Conservation (phyloP, 2,888 invertebrate genomes). For the Odontocerum albicorne region DNA sequence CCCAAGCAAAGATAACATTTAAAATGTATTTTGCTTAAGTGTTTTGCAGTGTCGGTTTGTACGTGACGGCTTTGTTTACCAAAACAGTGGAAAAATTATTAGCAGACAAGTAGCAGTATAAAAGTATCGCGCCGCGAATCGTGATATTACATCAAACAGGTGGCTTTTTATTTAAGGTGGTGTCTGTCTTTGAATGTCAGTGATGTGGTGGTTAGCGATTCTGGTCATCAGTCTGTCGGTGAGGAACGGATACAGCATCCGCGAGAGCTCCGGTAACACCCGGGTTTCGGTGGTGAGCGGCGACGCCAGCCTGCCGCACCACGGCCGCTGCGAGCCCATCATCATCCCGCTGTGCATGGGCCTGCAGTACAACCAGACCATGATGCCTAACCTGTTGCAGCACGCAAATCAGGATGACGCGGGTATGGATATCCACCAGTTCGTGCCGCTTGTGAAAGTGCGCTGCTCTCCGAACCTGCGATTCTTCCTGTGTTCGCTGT, state of each 20-base stretch:
- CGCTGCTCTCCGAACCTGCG: conserved; percentile 93
- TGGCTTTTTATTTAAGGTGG: conserved; percentile 12
- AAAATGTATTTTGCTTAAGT: too few relatives aligned
- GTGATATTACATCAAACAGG: conserved; percentile 22
- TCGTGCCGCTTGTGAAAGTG: conserved; percentile 91
- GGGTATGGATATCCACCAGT: conserved; percentile 89
- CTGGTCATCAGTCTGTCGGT: conserved; percentile 11
- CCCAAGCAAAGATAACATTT: too few relatives aligned
- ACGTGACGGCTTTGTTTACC: too few relatives aligned
- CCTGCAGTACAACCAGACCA: conserved; percentile 92
- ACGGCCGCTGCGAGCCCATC: conserved; percentile 92
- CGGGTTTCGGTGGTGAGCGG: conserved; percentile 54
- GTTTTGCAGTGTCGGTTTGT: too few relatives aligned
- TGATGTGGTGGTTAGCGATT: conserved; percentile 16
- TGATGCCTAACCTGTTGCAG: conserved; percentile 92
- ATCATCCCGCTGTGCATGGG: conserved; percentile 90
- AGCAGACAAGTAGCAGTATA: conserved; percentile 4
- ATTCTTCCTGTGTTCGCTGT: conserved; percentile 94
- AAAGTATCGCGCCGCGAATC: conserved; percentile 12
- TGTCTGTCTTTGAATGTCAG: not conserved
- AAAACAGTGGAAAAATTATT: too few relatives aligned
- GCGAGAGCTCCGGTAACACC: conserved; percentile 38
- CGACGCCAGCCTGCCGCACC: conserved; percentile 64
- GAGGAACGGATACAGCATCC: conserved; percentile 5
- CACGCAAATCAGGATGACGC: conserved; percentile 95